Evolutionary conservation across 35 echinoderm and acorn worm genomes (phyloP).

Genomic region (Ptychodera flava): DNA sequence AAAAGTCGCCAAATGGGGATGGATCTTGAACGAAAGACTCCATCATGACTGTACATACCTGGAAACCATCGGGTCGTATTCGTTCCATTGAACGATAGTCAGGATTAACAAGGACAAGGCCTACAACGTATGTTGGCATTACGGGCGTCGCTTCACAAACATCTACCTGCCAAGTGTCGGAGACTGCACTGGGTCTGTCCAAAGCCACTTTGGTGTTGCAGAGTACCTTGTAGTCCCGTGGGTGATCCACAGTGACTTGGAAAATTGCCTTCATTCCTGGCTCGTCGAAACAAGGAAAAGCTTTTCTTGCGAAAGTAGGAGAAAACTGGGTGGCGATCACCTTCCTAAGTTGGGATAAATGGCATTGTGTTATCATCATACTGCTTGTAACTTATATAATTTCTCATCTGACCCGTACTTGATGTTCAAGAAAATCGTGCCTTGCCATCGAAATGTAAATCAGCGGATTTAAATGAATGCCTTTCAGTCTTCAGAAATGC

Average conservation of each 20-base stretch:
- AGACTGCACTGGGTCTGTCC: background rate
- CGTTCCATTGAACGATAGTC: background rate
- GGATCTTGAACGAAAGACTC: no score
- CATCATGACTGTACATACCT: no score
- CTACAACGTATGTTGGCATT: background rate
- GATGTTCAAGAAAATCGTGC: no score
- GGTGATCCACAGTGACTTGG: constrained; percentile 55
- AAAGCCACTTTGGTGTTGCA: constrained; percentile 32
- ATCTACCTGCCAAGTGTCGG: background rate
- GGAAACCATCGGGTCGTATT: background rate
- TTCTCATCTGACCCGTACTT: no score
- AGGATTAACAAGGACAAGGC: background rate
- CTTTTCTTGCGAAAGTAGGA: constrained; percentile 61
- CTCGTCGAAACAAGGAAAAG: constrained; percentile 85
- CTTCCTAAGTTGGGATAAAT: no score
- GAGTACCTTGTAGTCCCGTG: constrained; percentile 37
- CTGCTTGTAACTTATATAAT: no score
- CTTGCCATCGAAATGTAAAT: no score
- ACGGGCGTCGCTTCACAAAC: background rate
- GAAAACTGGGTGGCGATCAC: constrained; percentile 80
- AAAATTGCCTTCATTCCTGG: constrained; percentile 59
- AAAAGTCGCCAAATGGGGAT: no score
- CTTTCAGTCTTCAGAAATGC: no score
- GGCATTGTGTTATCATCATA: no score
- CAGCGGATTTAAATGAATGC: no score